Evolutionary conservation across 1,140 invertebrate species (phyloP).

Genomic region (Metopolophium dirhodum): DNA sequence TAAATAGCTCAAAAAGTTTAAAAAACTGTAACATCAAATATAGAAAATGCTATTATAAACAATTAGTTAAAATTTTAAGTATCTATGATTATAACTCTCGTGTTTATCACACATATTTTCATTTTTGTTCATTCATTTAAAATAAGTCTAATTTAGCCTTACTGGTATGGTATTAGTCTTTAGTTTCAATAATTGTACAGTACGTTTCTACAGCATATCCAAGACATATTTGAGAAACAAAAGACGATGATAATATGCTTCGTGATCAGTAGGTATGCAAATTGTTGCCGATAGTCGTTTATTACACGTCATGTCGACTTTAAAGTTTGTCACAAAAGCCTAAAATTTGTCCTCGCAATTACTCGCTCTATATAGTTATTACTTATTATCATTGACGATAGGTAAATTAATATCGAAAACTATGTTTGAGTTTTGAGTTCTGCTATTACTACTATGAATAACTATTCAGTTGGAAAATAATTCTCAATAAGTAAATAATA

Average conservation of each 20-base stretch:
- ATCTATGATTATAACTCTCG: too few species aligned
- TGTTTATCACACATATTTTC: background rate
- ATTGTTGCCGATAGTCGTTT: background rate
- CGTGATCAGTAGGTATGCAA: slow-evolving; percentile 4
- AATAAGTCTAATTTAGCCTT: background rate
- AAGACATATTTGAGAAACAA: background rate
- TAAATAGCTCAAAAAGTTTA: too few species aligned
- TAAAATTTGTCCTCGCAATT: background rate
- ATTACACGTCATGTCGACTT: background rate
- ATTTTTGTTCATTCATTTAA: background rate
- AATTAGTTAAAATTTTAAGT: too few species aligned
- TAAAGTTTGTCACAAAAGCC: background rate
- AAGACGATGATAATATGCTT: background rate
- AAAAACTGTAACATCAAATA: too few species aligned
- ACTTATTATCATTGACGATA: background rate
- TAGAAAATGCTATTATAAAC: too few species aligned
- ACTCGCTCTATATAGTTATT: background rate
- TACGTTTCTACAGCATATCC: background rate
- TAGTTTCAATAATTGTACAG: background rate
- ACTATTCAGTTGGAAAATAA: background rate
- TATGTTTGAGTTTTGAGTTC: background rate
- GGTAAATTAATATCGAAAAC: background rate
- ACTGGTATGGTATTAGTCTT: background rate
- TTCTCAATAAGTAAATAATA: background rate
- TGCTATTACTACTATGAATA: background rate